Evolutionary conservation across 2,797 vertebrate genomes (phyloP).

Genomic region (Amblyopsis hoosieri): DNA sequence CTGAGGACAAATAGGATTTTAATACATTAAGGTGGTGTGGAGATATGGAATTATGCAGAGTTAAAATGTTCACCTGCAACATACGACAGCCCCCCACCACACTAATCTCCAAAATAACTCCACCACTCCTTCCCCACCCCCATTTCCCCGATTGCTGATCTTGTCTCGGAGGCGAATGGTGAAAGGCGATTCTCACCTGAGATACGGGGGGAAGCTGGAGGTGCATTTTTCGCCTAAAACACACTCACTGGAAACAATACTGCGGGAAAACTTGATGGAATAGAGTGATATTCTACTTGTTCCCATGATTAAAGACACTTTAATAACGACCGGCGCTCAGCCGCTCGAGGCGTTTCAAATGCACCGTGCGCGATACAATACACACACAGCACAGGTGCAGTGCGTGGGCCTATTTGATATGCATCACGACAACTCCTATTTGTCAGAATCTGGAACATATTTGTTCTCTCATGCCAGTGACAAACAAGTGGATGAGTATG

Average conservation of each 20-base stretch:
- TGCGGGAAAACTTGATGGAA: slow-evolving; percentile 21
- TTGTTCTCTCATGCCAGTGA: slow-evolving; percentile 1
- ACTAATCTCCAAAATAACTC: slow-evolving; percentile 79
- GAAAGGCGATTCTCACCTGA: slow-evolving; percentile 78
- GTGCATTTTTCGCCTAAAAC: slow-evolving; percentile 55
- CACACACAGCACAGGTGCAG: slow-evolving; percentile 5
- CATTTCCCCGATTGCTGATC: slow-evolving; percentile 75
- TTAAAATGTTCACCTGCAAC: slow-evolving; percentile 75
- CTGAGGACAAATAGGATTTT: slow-evolving; percentile 73
- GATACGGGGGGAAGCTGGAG: slow-evolving; percentile 58
- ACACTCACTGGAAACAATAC: slow-evolving; percentile 31
- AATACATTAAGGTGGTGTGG: slow-evolving; percentile 71
- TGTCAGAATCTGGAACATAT: slow-evolving; percentile 10
- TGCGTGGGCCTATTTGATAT: neutral
- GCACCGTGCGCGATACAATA: slow-evolving; percentile 3
- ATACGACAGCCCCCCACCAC: slow-evolving; percentile 70
- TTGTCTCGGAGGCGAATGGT: slow-evolving; percentile 61
- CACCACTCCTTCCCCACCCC: slow-evolving; percentile 29
- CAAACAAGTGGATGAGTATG: slow-evolving; percentile 17
- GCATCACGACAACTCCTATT: neutral
- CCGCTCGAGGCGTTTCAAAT: slow-evolving; percentile 5
- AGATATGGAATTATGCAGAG: slow-evolving; percentile 78
- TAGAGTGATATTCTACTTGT: slow-evolving; percentile 20
- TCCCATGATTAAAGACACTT: slow-evolving; percentile 9
- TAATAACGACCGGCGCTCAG: slow-evolving; percentile 5